Evolutionary conservation across 2,797 vertebrate genomes (phyloP).

Genomic region (Cynodonichthys magdalenae): DNA sequence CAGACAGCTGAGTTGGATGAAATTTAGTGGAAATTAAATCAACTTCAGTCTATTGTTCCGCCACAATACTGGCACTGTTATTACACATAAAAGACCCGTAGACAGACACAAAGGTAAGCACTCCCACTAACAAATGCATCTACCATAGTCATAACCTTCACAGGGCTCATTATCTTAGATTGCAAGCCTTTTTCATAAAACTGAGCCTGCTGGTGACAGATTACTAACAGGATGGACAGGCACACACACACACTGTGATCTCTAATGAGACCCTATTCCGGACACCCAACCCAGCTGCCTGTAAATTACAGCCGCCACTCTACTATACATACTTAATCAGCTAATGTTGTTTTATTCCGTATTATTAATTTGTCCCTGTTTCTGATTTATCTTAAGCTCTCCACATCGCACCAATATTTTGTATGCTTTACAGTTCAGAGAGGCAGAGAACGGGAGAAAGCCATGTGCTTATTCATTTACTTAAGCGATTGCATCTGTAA

Average conservation of each 20-base stretch:
- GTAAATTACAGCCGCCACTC: conserved; percentile 81
- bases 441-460: conserved; percentile 54
- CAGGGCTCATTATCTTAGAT: conserved; percentile 84
- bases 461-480: conserved; percentile 74
- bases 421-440: conserved; percentile 76
- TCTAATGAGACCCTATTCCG: conserved; percentile 82
- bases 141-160: conserved; percentile 83
- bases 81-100: conserved; percentile 31
- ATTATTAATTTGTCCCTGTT: conserved; percentile 81
- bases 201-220: conserved; percentile 77
- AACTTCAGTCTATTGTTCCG: conserved; percentile 52
- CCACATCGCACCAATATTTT: conserved; percentile 76
- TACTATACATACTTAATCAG: conserved; percentile 85
- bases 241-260: conserved; percentile 55
- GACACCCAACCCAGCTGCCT: conserved; percentile 77
- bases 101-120: conserved; percentile 23
- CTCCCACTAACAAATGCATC: conserved; percentile 81
- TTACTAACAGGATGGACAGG: conserved; percentile 72
- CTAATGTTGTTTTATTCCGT: conserved; percentile 86
- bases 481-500: conserved; percentile 82
- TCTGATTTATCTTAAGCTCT: conserved; percentile 80
- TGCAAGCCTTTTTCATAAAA: conserved; percentile 83
- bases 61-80: conserved; percentile 61
- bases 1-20: neutral
- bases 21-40: neutral